phyloP scores from a whole-genome alignment of 2,113 vertebrate genomes.

The Caranx ignobilis region DNA sequence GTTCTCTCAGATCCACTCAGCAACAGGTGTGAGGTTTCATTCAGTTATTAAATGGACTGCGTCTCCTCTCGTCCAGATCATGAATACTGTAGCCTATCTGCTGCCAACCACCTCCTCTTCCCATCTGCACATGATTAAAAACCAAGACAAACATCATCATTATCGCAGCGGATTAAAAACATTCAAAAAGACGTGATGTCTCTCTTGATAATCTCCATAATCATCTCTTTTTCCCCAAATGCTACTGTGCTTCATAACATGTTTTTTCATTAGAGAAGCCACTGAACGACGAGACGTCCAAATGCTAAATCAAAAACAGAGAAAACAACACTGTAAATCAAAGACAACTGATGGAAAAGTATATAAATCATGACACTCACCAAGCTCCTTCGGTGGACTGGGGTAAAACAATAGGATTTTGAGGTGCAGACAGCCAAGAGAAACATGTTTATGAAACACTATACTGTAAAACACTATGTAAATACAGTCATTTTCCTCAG shows the following conservation, averaged over 20 bases:
- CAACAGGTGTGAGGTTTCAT: conserved; percentile 51
- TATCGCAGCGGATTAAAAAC: background rate
- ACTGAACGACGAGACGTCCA: background rate
- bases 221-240: background rate
- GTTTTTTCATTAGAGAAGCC: background rate
- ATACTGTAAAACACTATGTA: conserved; percentile 5
- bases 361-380: background rate
- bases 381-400: background rate
- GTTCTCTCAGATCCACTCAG: conserved; percentile 5
- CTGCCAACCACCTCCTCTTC: conserved; percentile 47
- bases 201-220: background rate
- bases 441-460: conserved; percentile 14
- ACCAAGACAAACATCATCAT: conserved; percentile 36
- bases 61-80: conserved; percentile 13
- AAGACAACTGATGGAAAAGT: background rate
- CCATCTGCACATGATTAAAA: conserved; percentile 60
- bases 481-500: conserved; percentile 14
- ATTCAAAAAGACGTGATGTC: background rate
- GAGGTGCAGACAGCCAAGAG: background rate
- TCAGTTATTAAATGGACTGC: conserved; percentile 18
- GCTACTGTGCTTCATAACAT: background rate
- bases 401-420: background rate
- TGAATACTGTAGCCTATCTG: background rate
- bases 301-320: background rate
- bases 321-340: background rate